A percentile compares a stretch with the other conserved stretches of the same genome.
Evolutionary conservation across 2,888 invertebrate genomes (phyloP).

Genomic region (Antheraea yamamai): DNA sequence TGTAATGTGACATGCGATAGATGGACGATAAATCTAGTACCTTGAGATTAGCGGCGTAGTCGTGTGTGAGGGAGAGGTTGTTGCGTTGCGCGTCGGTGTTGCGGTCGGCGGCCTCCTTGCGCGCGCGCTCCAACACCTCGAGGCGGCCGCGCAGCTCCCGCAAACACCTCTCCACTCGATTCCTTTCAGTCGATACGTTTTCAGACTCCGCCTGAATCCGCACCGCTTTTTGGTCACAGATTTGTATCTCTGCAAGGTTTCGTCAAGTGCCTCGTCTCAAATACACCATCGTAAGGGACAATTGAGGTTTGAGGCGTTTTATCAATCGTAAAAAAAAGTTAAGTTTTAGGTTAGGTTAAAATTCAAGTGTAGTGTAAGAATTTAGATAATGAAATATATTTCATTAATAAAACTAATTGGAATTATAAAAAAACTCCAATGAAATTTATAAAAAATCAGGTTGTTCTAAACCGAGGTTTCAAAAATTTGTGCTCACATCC

Average conservation of each 20-base stretch:
- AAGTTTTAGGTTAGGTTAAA: too few relatives aligned
- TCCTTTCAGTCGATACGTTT: slow-evolving; percentile 78
- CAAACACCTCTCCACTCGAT: slow-evolving; percentile 82
- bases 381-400: too few relatives aligned
- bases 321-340: too few relatives aligned
- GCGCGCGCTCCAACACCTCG: slow-evolving; percentile 82
- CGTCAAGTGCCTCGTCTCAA: neutral
- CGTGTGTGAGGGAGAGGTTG: slow-evolving; percentile 82
- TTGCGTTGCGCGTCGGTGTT: slow-evolving; percentile 80
- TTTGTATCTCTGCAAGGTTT: slow-evolving; percentile 64
- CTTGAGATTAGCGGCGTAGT: slow-evolving; percentile 78
- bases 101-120: slow-evolving; percentile 81
- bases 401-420: too few relatives aligned
- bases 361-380: too few relatives aligned
- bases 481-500: too few relatives aligned
- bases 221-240: slow-evolving; percentile 89
- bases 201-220: slow-evolving; percentile 86
- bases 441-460: too few relatives aligned
- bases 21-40: slow-evolving; percentile 34
- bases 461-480: too few relatives aligned
- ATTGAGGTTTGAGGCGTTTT: too few relatives aligned
- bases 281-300: neutral
- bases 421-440: too few relatives aligned
- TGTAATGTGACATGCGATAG: too few relatives aligned
- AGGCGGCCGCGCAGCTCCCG: slow-evolving; percentile 83